Evolutionary conservation across 2,888 invertebrate genomes (phyloP).

Genomic region (Pyrocoelia pectoralis): DNA sequence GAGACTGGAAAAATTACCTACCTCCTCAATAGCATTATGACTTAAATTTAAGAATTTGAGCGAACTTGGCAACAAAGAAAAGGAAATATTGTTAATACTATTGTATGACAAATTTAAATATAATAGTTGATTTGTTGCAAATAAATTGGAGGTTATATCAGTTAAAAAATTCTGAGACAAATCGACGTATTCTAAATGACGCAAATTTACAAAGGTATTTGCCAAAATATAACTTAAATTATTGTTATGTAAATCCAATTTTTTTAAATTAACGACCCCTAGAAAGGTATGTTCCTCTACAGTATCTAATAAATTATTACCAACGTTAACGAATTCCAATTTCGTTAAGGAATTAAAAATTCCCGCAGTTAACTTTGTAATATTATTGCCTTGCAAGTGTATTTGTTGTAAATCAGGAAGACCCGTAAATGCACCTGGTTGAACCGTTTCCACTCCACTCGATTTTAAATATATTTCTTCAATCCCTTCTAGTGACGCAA

Average conservation of each 20-base stretch:
- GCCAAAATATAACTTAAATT: background rate
- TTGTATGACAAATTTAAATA: background rate
- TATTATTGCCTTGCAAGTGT: background rate
- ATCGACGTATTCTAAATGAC: background rate
- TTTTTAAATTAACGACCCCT: background rate
- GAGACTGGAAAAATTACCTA: background rate
- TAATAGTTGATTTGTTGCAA: background rate
- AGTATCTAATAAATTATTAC: background rate
- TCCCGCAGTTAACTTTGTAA: background rate
- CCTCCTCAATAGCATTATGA: background rate
- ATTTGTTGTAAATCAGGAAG: background rate
- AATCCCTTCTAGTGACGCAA: background rate
- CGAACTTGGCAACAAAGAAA: background rate
- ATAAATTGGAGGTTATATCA: background rate
- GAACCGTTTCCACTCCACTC: background rate
- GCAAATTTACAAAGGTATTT: background rate
- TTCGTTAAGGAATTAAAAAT: background rate
- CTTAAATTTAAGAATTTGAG: background rate
- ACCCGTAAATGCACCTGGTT: conserved; percentile 1
- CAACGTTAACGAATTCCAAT: background rate
- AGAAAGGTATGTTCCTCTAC: background rate
- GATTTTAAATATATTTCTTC: background rate
- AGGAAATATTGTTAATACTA: background rate
- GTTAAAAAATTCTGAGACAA: background rate
- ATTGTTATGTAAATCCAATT: background rate